Conservation (phyloP, 2,113 vertebrate species). For the Chauna torquata region DNA sequence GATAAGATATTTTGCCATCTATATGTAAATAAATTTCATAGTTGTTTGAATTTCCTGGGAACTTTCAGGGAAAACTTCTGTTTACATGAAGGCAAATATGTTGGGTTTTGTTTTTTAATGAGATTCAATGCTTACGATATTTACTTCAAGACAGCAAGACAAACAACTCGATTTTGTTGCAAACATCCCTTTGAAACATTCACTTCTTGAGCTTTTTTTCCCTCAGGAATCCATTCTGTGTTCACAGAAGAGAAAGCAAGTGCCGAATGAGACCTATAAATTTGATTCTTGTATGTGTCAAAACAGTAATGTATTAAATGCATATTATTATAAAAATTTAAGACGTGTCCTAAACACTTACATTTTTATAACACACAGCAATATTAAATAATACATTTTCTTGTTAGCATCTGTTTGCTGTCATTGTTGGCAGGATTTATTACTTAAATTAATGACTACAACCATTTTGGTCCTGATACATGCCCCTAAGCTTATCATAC, state of each 20-base stretch:
- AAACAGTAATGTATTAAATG: slow-evolving; percentile 79
- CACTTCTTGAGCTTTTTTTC: slow-evolving; percentile 43
- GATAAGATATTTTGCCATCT: background rate
- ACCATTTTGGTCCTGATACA: slow-evolving; percentile 78
- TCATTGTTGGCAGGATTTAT: slow-evolving; percentile 82
- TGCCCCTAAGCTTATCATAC: slow-evolving; percentile 75
- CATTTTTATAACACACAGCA: slow-evolving; percentile 77
- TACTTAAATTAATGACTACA: slow-evolving; percentile 79
- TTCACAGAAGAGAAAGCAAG: slow-evolving; percentile 72
- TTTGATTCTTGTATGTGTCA: slow-evolving; percentile 76
- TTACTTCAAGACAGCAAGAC: slow-evolving; percentile 63
- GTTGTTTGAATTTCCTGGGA: background rate
- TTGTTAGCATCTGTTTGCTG: slow-evolving; percentile 84
- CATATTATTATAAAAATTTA: slow-evolving; percentile 82
- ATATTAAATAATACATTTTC: slow-evolving; percentile 83
- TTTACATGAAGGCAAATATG: slow-evolving; percentile 19
- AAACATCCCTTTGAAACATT: slow-evolving; percentile 64
- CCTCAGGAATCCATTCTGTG: slow-evolving; percentile 53
- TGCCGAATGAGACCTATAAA: slow-evolving; percentile 72
- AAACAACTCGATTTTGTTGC: slow-evolving; percentile 62
- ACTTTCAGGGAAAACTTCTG: background rate
- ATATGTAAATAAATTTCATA: background rate
- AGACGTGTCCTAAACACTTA: slow-evolving; percentile 76
- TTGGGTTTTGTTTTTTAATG: slow-evolving; percentile 11
- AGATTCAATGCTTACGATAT: slow-evolving; percentile 54